A percentile compares a stretch with the other conserved stretches of the same genome.
Evolutionary conservation across 2,113 vertebrate genomes (phyloP).

Genomic region (Colius striatus): DNA sequence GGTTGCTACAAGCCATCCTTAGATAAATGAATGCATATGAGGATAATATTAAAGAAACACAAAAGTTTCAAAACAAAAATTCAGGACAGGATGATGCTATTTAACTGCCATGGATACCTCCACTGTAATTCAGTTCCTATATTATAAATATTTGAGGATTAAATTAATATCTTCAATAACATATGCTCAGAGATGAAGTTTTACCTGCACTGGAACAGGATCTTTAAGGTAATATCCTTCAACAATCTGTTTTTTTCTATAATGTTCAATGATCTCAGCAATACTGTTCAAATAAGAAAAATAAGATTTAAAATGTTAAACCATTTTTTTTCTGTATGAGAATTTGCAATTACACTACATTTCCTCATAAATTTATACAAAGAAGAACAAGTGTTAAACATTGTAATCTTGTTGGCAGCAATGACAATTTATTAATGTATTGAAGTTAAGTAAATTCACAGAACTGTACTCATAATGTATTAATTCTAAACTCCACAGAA

Average conservation of each 20-base stretch:
- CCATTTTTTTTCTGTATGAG: neutral
- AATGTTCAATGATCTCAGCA: constrained; percentile 96
- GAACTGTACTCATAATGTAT: neutral
- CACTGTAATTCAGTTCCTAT: neutral
- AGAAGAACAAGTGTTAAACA: neutral
- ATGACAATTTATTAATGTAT: constrained; percentile 9
- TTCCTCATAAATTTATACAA: neutral
- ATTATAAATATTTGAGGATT: constrained; percentile 8
- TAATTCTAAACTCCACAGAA: neutral
- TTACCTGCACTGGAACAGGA: constrained; percentile 93
- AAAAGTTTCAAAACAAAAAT: neutral
- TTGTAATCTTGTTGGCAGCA: neutral
- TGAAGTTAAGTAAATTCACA: neutral
- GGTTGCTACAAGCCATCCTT: neutral
- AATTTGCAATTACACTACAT: neutral
- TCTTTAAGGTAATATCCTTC: constrained; percentile 96
- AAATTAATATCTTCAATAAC: neutral
- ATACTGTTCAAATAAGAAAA: constrained; percentile 83
- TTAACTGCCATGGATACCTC: neutral
- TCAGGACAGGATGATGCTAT: neutral
- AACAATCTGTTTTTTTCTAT: constrained; percentile 97
- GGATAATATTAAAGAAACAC: neutral
- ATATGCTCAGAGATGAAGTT: constrained; percentile 14
- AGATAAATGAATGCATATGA: neutral
- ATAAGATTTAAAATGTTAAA: constrained; percentile 20